Base-by-base conservation (phyloP, 2,113 vertebrate species). In the Murina feae region DNA sequence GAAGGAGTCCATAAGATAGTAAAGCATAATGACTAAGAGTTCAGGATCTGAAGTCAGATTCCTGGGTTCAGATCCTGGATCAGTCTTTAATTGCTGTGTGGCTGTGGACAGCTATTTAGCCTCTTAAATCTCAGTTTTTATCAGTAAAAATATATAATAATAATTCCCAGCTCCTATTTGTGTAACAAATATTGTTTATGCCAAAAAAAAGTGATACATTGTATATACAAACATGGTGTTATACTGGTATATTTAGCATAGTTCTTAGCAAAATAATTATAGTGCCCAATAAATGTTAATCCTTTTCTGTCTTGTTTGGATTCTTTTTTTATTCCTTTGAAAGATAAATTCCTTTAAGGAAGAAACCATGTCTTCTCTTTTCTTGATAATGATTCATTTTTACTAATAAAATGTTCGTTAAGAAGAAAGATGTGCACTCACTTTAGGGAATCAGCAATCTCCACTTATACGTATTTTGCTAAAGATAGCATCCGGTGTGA, bases 301-400 rank as follows among this genome's bases (percentile, higher is more conserved):
- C 71, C 35, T 89, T 81, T 88, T 53, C 82, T 82, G 4, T 37
- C 63, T 82, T 75, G 5, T 74, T 80, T 35, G 7, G 37, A 28
- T 91, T 21, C 66, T 75, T 79, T 39, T 39, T 90, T 81, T 92
- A 60, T 10, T 83, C 28, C 5, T 71, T 79, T 96, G 37, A 85
- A 20, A 65, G 21, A 69, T 87, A 75, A 91, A 71, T 47, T 68
- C 28, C 90, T 81, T 72, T 89, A 83, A 28, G 53, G 4, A 79
- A 81, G 10, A 94, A 87, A 89, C 3, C 4, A 13, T 30, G 8
- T 55, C 74, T 65, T 94, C n/a, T 55, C 20, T 83, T 87, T 86
- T 37, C n/a, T 89, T 86, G 39, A 82, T 66, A 85, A 75, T 76
- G 28, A 91, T 91, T 85, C 21, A 60, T 65, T 93, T 63, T 93